Evolutionary conservation across 2,113 vertebrate species (phyloP).

Genomic region (Phalacrocorax brasilianus): DNA sequence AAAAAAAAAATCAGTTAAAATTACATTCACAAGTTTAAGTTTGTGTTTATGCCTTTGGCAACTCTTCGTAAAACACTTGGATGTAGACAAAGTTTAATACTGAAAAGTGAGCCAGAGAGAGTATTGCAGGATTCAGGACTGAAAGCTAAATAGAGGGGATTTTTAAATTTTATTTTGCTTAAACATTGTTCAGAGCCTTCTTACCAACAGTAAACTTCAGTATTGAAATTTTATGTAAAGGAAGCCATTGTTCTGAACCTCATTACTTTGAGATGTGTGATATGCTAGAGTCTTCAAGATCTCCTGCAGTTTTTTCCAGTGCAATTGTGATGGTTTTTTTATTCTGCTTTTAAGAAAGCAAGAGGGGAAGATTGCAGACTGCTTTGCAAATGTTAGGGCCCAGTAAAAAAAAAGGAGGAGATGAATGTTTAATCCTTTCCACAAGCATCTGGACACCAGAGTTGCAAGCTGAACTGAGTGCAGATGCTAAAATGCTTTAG

Average conservation of each 20-base stretch:
- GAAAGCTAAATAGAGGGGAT: background rate
- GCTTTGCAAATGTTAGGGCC: background rate
- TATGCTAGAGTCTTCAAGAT: background rate
- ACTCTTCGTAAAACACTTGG: background rate
- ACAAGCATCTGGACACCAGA: conserved; percentile 8
- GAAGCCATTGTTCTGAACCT: background rate
- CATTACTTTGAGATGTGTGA: background rate
- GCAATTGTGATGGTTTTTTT: background rate
- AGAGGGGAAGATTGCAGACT: background rate
- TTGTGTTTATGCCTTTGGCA: background rate
- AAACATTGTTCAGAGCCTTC: background rate
- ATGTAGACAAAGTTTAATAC: background rate
- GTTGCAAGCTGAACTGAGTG: background rate
- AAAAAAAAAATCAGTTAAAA: background rate
- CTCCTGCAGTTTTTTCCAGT: background rate
- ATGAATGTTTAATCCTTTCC: background rate
- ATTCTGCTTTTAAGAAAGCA: background rate
- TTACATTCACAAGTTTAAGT: background rate
- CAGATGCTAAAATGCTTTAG: background rate
- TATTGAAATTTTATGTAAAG: background rate
- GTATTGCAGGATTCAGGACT: background rate
- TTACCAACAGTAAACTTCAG: background rate
- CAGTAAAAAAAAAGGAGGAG: background rate
- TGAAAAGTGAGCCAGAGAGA: background rate
- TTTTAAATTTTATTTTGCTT: background rate